Base-by-base conservation (phyloP, 2,797 vertebrate genomes). In the Myripristis jacobus region DNA sequence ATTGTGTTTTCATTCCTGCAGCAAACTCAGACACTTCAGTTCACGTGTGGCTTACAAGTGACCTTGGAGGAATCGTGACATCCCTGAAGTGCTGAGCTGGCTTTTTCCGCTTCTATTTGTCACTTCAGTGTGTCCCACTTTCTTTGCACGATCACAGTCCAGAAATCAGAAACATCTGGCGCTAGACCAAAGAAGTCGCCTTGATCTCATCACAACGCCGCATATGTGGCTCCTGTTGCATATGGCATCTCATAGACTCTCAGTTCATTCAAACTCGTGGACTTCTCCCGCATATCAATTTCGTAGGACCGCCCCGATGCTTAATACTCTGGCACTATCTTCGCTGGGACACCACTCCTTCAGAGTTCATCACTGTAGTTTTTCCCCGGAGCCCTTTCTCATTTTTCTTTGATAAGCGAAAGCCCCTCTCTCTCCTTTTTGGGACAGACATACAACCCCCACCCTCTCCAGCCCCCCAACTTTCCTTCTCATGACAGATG, bases 401-500 rank as follows among this genome's bases (percentile, higher is more conserved):
- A 62, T 29, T 68, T 46, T 24, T 54, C 22, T 66, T 65, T 75
- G 69, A 80, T 84, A 77, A 87, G 65, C 5, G 2, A 73, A 81
- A 80, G 67, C 55, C 59, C 44, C 43, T 75, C 73, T 48, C 68
- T 60, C 25, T 82, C 73, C 77, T 79, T 87, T 85, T 82, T 73
- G 75, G 79, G 77, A 82, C 69, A 55, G 36, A 56, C 47, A 47
- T 51, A 57, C 59, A 56, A 54, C 52, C 47, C 2, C 29, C 24
- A 25, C 58, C 47, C 47, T 18, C 3, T 9, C 22, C 10, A 36
- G 6, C 27, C 21, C 46, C n/a, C 22, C 34, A 63, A 15, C 60
- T 73, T 80, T 36, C 76, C 77, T 66, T 78, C 73, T 84, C 72
- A 77, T 88, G 83, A 89, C 74, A 75, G 81, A 91, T 92, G 90